Conservation (phyloP, 2,888 invertebrate genomes). For the Allacma fusca region DNA sequence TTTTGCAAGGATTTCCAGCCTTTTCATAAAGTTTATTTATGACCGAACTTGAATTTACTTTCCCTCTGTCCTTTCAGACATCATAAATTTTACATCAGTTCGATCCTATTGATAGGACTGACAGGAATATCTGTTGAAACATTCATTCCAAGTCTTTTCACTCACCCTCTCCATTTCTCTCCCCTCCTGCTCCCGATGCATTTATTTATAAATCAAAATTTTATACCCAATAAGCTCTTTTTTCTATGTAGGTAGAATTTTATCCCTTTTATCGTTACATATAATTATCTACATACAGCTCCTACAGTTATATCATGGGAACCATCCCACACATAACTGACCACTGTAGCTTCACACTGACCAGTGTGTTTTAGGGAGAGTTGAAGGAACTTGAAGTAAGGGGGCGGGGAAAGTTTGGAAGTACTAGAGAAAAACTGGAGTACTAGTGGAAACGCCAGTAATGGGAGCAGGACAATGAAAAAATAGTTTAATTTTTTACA, state of each 20-base stretch:
- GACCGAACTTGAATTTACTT: conserved; percentile 4
- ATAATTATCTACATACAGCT: no score
- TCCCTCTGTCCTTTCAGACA: conserved; percentile 19
- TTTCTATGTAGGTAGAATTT: no score
- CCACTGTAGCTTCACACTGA: no score
- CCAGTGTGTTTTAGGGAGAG: no score
- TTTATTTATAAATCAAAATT: no score
- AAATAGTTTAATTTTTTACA: conserved; percentile 35
- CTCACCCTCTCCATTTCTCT: no score
- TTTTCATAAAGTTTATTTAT: conserved; percentile 7
- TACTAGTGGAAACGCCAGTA: neutral
- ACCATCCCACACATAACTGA: no score
- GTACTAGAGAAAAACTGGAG: neutral
- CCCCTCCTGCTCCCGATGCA: no score
- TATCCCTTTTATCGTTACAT: no score
- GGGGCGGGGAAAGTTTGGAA: neutral
- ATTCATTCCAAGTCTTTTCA: neutral
- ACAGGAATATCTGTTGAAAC: neutral
- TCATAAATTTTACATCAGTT: conserved; percentile 17
- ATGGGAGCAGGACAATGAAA: conserved; percentile 28
- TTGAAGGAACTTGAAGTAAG: no score
- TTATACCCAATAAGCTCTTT: no score
- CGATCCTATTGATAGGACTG: neutral
- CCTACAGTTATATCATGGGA: no score
- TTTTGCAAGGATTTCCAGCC: neutral